Conservation (phyloP, 2,888 invertebrate genomes). For the Sminthurides aquaticus region DNA sequence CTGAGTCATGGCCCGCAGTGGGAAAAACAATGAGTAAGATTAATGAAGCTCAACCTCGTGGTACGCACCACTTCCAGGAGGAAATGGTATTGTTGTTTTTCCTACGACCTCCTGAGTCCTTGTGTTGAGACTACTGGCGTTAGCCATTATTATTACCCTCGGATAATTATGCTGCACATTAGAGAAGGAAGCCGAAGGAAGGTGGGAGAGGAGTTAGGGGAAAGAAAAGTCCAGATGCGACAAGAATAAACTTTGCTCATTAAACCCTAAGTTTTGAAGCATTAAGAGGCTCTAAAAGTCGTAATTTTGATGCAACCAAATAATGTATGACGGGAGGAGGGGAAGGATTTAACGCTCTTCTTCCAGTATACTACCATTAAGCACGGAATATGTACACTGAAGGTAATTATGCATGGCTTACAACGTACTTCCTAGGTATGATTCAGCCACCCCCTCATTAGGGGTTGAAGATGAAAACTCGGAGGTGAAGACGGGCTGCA, state of each 20-base stretch:
- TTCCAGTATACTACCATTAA: background rate
- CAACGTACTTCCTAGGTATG: background rate
- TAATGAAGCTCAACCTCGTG: background rate
- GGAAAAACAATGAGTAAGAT: background rate
- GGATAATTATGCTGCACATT: conserved; percentile 2
- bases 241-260: background rate
- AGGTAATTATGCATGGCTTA: background rate
- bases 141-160: background rate
- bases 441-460: background rate
- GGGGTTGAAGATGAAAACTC: background rate
- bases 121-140: too few relatives aligned
- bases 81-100: background rate
- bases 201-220: background rate
- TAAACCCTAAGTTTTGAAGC: background rate
- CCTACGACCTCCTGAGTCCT: background rate
- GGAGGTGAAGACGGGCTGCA: background rate
- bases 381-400: background rate
- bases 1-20: background rate
- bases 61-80: background rate
- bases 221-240: background rate
- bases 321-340: background rate
- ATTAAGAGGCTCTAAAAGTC: background rate
- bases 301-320: background rate
- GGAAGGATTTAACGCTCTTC: too few relatives aligned
- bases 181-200: background rate